phyloP scores from a whole-genome alignment of 2,797 vertebrate species.

The Siniperca scherzeri region DNA sequence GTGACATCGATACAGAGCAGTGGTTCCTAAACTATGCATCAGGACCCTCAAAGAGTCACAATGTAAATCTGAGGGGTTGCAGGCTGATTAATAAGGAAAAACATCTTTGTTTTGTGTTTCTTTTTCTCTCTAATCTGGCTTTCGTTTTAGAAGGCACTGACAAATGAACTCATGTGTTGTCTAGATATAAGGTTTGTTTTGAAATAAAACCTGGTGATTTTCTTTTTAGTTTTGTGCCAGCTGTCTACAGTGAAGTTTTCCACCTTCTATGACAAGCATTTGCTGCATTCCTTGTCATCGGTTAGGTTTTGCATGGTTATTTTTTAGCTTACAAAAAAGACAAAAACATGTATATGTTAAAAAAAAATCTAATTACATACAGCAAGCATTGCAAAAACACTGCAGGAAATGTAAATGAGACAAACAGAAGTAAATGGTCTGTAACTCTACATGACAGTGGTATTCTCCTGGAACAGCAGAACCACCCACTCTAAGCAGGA shows the following conservation, averaged over 20 bases:
- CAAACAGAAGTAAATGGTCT: constrained; percentile 67
- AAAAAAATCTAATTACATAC: constrained; percentile 48
- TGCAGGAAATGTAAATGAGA: constrained; percentile 74
- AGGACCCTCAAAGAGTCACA: not conserved
- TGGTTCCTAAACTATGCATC: no score
- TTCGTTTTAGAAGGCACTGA: not conserved
- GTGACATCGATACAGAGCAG: no score
- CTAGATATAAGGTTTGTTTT: not conserved
- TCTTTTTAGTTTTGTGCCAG: not conserved
- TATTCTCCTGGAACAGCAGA: constrained; percentile 47
- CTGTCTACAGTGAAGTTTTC: not conserved
- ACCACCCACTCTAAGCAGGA: constrained; percentile 59
- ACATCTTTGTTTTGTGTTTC: not conserved
- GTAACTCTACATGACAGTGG: constrained; percentile 67
- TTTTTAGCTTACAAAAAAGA: constrained; percentile 25
- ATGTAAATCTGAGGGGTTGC: not conserved
- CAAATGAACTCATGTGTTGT: not conserved
- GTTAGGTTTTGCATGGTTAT: not conserved
- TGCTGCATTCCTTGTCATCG: not conserved
- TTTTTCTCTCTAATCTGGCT: not conserved
- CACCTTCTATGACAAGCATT: constrained; percentile 10
- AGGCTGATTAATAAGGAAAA: no score
- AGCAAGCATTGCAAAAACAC: constrained; percentile 38
- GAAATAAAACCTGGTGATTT: not conserved
- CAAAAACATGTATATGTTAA: constrained; percentile 29